phyloP scores from a whole-genome alignment of 2,113 vertebrate genomes.

The Elephas maximus region DNA sequence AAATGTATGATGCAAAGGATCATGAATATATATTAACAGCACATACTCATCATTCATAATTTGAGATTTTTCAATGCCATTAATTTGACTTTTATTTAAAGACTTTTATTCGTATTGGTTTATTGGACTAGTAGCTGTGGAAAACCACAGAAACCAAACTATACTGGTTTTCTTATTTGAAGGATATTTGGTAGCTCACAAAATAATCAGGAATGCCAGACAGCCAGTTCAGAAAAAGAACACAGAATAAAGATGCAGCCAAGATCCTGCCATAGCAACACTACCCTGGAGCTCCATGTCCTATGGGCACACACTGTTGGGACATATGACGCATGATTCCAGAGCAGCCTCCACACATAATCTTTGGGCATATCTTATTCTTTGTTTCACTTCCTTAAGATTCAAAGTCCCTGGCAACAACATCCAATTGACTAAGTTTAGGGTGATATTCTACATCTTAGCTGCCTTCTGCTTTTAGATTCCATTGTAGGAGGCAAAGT shows the following conservation, averaged over 20 bases:
- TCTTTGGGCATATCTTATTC: neutral
- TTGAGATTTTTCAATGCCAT: slow-evolving; percentile 9
- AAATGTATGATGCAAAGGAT: neutral
- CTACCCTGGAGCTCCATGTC: neutral
- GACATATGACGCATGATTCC: neutral
- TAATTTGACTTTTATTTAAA: slow-evolving; percentile 46
- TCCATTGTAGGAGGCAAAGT: neutral
- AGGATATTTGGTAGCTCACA: neutral
- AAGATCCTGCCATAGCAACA: neutral
- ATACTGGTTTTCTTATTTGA: slow-evolving; percentile 42
- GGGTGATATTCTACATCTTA: neutral
- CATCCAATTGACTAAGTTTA: neutral
- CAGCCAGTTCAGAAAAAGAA: neutral
- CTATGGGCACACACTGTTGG: neutral
- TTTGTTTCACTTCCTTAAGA: neutral
- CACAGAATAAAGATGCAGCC: neutral
- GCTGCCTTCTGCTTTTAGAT: neutral
- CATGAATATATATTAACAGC: neutral
- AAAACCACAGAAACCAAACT: slow-evolving; percentile 53
- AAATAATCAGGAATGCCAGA: slow-evolving; percentile 17
- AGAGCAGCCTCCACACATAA: neutral
- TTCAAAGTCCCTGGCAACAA: neutral
- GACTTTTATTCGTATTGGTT: neutral
- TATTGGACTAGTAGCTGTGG: neutral
- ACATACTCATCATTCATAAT: slow-evolving; percentile 2